Percentiles rank a stretch among this genome's conserved stretches.
Conservation (phyloP, 2,888 invertebrate species). For the Eupsilia transversa region DNA sequence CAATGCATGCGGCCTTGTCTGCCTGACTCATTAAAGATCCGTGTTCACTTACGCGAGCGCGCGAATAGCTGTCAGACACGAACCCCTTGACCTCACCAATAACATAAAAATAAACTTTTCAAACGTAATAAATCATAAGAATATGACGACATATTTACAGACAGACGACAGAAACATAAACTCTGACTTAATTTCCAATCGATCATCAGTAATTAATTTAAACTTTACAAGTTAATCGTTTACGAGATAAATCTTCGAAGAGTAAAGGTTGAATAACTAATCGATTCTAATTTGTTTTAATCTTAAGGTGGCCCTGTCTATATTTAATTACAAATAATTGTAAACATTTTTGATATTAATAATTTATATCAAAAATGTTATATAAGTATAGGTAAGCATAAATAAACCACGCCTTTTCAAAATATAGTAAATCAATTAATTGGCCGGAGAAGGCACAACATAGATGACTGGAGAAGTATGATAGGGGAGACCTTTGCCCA, state of each 20-base stretch:
- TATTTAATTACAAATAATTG: conserved; percentile 16
- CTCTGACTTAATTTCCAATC: conserved; percentile 49
- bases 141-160: conserved; percentile 42
- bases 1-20: conserved; percentile 47
- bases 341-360: background rate
- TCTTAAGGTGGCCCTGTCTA: conserved; percentile 33
- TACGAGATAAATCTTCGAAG: conserved; percentile 26
- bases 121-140: conserved; percentile 28
- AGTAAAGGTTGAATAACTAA: conserved; percentile 37
- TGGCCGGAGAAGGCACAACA: too few species aligned
- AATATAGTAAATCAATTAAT: too few species aligned
- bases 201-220: conserved; percentile 45
- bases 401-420: conserved; percentile 10
- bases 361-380: too few species aligned
- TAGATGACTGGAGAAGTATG: too few species aligned
- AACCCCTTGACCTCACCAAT: background rate
- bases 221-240: conserved; percentile 46
- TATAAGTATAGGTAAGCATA: too few species aligned
- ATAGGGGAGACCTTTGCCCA: too few species aligned
- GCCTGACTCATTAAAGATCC: conserved; percentile 30
- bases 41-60: conserved; percentile 31
- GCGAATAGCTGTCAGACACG: background rate
- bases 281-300: conserved; percentile 24
- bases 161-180: conserved; percentile 35
- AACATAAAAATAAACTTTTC: background rate